A percentile compares a stretch with the other conserved stretches of the same genome.
phyloP scores from a whole-genome alignment of 1,140 invertebrate species.

The Meteorus sp. region DNA sequence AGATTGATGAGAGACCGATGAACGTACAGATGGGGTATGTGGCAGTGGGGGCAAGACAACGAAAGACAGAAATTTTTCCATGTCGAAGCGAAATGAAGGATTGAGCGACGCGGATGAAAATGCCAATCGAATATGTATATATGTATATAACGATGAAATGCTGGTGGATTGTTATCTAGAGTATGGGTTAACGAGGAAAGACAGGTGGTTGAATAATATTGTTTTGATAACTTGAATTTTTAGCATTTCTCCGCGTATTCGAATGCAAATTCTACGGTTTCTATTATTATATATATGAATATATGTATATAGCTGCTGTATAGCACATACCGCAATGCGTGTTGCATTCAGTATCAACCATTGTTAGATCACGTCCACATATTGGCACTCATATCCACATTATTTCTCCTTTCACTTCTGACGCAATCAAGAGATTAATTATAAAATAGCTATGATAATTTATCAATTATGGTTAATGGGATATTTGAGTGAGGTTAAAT shows the following conservation, averaged over 20 bases:
- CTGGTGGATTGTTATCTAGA: too few species aligned
- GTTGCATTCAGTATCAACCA: too few species aligned
- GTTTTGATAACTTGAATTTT: conserved; percentile 11
- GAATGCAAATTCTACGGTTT: neutral
- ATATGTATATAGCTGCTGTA: too few species aligned
- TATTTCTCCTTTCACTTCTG: too few species aligned
- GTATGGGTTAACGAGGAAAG: conserved; percentile 9
- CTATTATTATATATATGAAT: too few species aligned
- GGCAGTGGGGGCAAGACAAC: neutral
- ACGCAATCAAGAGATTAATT: too few species aligned
- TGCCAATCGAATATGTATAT: neutral
- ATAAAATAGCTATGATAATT: too few species aligned
- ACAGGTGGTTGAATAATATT: conserved; percentile 10
- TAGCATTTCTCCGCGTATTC: neutral
- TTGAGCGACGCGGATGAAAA: conserved; percentile 11
- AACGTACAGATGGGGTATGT: neutral
- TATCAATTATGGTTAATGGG: too few species aligned
- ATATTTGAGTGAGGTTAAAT: too few species aligned
- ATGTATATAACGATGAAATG: neutral
- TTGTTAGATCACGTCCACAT: too few species aligned
- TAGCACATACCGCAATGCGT: too few species aligned
- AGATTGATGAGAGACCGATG: conserved; percentile 14
- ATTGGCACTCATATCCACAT: too few species aligned
- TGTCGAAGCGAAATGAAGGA: conserved; percentile 9
- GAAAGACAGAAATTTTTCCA: conserved; percentile 17